A percentile compares a stretch with the other conserved stretches of the same genome.
Conservation (phyloP, 2,113 vertebrate genomes). For the Azemiops feae region DNA sequence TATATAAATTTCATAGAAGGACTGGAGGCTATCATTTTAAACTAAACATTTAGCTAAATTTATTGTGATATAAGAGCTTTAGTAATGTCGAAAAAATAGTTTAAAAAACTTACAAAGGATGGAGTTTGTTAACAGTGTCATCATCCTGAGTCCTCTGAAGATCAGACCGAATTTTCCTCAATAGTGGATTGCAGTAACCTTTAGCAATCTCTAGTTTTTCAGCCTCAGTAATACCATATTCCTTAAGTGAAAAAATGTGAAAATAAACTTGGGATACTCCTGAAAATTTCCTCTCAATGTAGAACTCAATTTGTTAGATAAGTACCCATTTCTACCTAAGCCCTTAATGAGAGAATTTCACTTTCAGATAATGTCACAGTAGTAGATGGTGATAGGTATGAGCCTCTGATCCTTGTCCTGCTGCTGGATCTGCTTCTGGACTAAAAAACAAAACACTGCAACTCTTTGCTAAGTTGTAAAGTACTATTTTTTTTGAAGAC, state of each 20-base stretch:
- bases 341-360: neutral
- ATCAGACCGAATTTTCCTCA: conserved; percentile 88
- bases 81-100: neutral
- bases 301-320: neutral
- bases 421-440: neutral
- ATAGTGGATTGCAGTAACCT: conserved; percentile 87
- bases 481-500: neutral
- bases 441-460: neutral
- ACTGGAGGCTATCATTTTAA: neutral
- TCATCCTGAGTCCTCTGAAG: conserved; percentile 91
- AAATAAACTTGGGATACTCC: conserved; percentile 11
- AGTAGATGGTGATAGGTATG: neutral
- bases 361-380: neutral
- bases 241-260: conserved; percentile 68
- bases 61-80: neutral
- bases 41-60: neutral
- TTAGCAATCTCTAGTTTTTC: conserved; percentile 90
- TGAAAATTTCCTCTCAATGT: conserved; percentile 1
- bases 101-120: conserved; percentile 80
- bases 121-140: conserved; percentile 90
- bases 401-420: neutral
- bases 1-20: neutral
- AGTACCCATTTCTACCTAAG: neutral
- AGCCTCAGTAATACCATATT: conserved; percentile 86
- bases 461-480: neutral